These are phyloP conservation scores for Progne subis DNA, from an alignment of 2,113 vertebrate genomes.

Conservation along the genomic window DNA sequence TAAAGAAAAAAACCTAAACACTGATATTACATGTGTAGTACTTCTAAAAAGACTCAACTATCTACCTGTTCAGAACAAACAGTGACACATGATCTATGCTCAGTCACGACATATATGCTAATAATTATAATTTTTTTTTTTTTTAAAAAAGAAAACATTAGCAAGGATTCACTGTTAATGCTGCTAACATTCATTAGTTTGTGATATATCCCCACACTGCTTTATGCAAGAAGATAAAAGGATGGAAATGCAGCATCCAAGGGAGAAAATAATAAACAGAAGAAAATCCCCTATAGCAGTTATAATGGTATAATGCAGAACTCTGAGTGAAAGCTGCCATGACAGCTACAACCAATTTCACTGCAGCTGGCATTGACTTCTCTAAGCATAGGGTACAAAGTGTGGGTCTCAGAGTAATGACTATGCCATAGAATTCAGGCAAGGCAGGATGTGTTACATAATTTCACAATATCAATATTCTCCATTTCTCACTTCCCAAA, in stretches of 20 bases:
- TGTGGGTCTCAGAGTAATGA: neutral
- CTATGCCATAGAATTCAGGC: neutral
- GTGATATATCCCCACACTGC: neutral
- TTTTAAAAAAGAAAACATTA: neutral
- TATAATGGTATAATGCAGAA: neutral
- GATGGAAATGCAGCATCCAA: neutral
- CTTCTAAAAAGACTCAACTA: neutral
- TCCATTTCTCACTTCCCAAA: neutral
- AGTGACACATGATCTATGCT: neutral
- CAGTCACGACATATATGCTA: neutral
- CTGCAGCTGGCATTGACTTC: neutral
- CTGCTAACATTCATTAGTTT: neutral
- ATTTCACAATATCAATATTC: neutral
- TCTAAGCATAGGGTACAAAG: neutral
- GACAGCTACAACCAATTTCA: slow-evolving; percentile 1
- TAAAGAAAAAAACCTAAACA: neutral
- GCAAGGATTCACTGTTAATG: neutral
- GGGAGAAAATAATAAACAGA: neutral
- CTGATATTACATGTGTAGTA: neutral
- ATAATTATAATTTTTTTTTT: neutral
- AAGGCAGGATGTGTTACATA: neutral
- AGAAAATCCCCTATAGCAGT: neutral
- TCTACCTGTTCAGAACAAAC: neutral
- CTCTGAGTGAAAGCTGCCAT: neutral
- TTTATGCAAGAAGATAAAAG: neutral